Base-by-base conservation (phyloP, 1,140 invertebrate species). In the Bombus impatiens region DNA sequence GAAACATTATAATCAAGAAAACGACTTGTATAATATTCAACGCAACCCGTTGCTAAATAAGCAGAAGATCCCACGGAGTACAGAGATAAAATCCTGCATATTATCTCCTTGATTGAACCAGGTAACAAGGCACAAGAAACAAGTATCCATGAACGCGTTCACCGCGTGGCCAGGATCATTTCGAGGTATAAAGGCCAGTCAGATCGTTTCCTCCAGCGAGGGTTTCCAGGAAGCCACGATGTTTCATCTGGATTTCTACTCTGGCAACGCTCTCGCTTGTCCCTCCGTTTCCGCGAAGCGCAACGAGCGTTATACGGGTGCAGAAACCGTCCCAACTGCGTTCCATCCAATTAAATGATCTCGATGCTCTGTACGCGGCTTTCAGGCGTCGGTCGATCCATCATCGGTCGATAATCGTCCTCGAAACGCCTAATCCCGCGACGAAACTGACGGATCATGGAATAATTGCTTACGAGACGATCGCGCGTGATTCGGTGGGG, bases 361-460 rank as follows among this genome's bases (percentile, higher is more conserved):
- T 35, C 82, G 37, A 13, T 28, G 32, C 22, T 8, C 35, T 1
- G 35, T 37, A 8, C n/a, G 28, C 53, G 28, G 2, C 57, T 53
- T 67, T 79, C 70, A 71, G 47, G 74, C 70, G 62, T 78, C 22
- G 57, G 72, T 65, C 83, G 86, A 90, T 90, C 89, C 82, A 94
- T 93, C 91, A 90, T 91, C 71, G 32, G 47, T 35, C 78, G 82
- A 87, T 92, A 93, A 93, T 93, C 91, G 87, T 78, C 87, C 76
- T 84, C 79, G 82, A 91, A 91, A 80, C 86, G 80, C 81, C 72
- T 89, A 88, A 92, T 90, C 86, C 81, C 53, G 57, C 71, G 81
- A 74, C 86, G 59, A 84, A 92, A 91, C 87, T 93, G 93, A 94
- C 92, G 90, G 91, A 94, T 94, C 91, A 89, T 87, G 78, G 93